Percentiles rank a stretch among this genome's conserved stretches.
These are phyloP conservation scores for Amazonetta brasiliensis DNA, from an alignment of 2,797 vertebrate species.

Conservation along the genomic window DNA sequence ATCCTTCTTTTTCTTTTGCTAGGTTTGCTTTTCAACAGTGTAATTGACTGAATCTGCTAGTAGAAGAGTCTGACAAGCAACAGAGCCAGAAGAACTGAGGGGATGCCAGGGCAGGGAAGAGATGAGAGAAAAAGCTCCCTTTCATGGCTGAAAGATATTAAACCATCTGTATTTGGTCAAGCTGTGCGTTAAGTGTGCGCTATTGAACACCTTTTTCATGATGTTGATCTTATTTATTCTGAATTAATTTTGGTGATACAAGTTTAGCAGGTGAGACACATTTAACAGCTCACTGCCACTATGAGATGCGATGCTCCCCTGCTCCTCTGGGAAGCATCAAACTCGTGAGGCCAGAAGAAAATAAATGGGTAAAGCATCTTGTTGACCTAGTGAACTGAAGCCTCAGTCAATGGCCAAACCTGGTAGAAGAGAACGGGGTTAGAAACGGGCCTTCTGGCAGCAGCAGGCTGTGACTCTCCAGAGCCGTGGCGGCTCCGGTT, in stretches of 20 bases:
- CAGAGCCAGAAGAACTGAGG: not conserved
- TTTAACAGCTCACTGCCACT: not conserved
- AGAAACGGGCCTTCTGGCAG: not conserved
- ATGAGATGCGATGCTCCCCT: fast-evolving
- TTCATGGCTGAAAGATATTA: not conserved
- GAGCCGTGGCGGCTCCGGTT: fast-evolving
- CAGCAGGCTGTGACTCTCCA: no score
- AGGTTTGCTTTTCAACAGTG: not conserved
- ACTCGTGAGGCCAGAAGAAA: not conserved
- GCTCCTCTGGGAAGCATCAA: not conserved
- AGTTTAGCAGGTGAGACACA: fast-evolving
- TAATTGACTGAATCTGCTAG: not conserved
- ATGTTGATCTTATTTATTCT: fast-evolving
- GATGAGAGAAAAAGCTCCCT: not conserved
- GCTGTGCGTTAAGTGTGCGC: not conserved
- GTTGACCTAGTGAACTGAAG: not conserved
- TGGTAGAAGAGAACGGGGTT: not conserved
- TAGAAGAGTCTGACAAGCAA: not conserved
- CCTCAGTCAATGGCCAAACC: not conserved
- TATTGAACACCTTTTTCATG: not conserved
- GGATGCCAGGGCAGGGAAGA: not conserved
- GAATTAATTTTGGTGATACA: fast-evolving
- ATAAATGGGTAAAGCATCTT: fast-evolving
- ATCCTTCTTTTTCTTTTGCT: not conserved
- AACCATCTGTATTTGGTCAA: not conserved